These are phyloP conservation scores for Ageneiosus marmoratus DNA, from an alignment of 2,113 vertebrate genomes.

Conservation along the genomic window DNA sequence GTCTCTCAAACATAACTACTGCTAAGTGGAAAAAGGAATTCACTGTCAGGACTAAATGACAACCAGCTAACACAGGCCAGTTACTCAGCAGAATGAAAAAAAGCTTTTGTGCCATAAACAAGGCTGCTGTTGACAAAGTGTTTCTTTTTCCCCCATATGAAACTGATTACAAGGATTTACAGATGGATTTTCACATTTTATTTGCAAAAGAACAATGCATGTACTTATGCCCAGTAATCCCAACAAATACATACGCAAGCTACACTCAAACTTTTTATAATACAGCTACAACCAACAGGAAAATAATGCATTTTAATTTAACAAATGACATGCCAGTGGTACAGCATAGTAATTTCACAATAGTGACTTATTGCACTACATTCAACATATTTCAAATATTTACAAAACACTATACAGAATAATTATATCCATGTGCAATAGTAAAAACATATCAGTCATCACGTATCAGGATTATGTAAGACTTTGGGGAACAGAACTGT, in stretches of 20 bases:
- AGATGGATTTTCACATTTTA: slow-evolving; percentile 20
- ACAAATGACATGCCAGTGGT: slow-evolving; percentile 29
- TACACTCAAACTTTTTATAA: slow-evolving; percentile 32
- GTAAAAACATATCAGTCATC: slow-evolving; percentile 14
- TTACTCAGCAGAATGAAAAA: slow-evolving; percentile 13
- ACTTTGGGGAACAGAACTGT: slow-evolving; percentile 1
- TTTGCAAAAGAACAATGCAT: slow-evolving; percentile 39
- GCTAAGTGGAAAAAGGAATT: slow-evolving; percentile 33
- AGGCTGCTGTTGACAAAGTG: not conserved
- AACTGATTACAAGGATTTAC: not conserved
- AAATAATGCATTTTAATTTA: slow-evolving; percentile 15
- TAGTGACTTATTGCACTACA: slow-evolving; percentile 24
- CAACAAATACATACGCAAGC: slow-evolving; percentile 19
- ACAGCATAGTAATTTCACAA: slow-evolving; percentile 31
- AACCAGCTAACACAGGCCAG: slow-evolving; percentile 12
- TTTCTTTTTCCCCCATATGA: not conserved
- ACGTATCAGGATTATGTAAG: slow-evolving; percentile 19
- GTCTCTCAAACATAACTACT: slow-evolving; percentile 25
- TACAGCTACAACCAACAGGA: slow-evolving; percentile 19
- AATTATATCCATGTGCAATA: slow-evolving; percentile 11
- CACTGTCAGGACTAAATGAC: slow-evolving; percentile 19
- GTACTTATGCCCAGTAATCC: slow-evolving; percentile 32
- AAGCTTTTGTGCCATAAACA: not conserved
- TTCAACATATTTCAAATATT: slow-evolving; percentile 26
- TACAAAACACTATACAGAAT: slow-evolving; percentile 33